Base-by-base conservation (phyloP, 2,113 vertebrate species). In the Oryzias woworae region DNA sequence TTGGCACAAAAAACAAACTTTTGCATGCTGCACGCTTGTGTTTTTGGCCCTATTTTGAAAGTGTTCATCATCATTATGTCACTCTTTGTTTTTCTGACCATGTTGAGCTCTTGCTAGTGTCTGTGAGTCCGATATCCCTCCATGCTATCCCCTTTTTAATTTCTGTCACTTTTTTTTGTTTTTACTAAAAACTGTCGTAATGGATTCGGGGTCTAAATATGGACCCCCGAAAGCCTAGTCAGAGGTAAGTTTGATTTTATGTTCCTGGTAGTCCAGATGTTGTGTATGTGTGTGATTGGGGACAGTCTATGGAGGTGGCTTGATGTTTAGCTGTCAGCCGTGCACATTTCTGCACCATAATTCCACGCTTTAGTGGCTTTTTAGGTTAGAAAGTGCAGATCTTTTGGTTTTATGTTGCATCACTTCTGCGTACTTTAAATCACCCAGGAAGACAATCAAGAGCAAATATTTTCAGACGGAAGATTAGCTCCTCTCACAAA, bases 101-200 rank as follows among this genome's bases (percentile, higher is more conserved):
- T 41, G 10, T 47, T 59, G 60, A 17, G 17, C 8, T 17, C 45
- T 36, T 49, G 18, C 45, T 7, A 14, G 20, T 43, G 46, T 47
- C 26, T 78, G 73, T 82, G 82, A 81, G 73, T 54, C 60, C 26
- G 22, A 58, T 66, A 71, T 44, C 59, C 12, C 64, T 59, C 46
- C 80, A 47, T 62, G 59, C 59, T 10, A 64, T 75, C 52, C 53
- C 77, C 67, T 55, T 59, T 81, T 88, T 88, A 78, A 81, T 87
- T 75, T 84, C 58, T 87, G 61, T 85, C 83, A 83, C 66, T 87
- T 86, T 83, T n/a, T 67, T 46, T 86, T 83, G 45, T 45, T 58
- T 87, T 87, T 89, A 78, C 85, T 88, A 83, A 90, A 89, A 82
- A 90, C 90, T 88, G 55, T 81, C 85, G 50, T 71, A 75, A 85